Base-by-base conservation (phyloP, 2,797 vertebrate species). In the Sebastes baramenuke region DNA sequence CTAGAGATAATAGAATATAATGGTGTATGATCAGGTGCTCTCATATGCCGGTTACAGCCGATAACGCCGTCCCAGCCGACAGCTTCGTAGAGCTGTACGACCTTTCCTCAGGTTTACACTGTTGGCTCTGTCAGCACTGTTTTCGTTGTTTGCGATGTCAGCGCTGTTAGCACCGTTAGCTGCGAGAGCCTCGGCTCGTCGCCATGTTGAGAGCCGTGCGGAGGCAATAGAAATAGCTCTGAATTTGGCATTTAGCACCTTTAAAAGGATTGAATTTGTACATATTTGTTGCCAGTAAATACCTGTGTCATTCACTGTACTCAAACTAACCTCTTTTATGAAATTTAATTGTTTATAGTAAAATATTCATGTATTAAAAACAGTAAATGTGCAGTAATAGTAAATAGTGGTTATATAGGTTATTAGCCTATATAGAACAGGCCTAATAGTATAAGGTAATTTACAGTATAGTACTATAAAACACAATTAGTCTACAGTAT, bases 1-100 rank as follows among this genome's bases (percentile, higher is more conserved):
- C 38, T 42, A 93, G 95, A 38, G 8, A 77, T 11, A 1, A 61
- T 16, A 20, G 27, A 24, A 3, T 20, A 12, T n/a, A 22, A 24
- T 13, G n/a, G 18, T 55, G 46, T 13, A n/a, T n/a, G 24, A 46
- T 46, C 42, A 18, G 42, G 42, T 38, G 36, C 0, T 38, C 5
- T 38, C 36, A 38, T 0, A 38, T 0, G 36, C 36, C 36, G 0
- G 12, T 38, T 38, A 38, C 36, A 38, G 12, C 36, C 0, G 13
- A 38, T 38, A 38, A 14, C 13, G 0, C 5, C 2, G 13, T 38
- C 36, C 36, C 36, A 1, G 36, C 13, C 36, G 13, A 38, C 36
- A 14, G 36, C 36, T 14, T 38, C 0, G 36, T 38, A 38, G 36
- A 14, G 13, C 36, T 38, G 36, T 0, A 0, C 0, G 13, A 38